Evolutionary conservation across 2,113 vertebrate genomes (phyloP).

Genomic region (Prochilodus magdalenae): DNA sequence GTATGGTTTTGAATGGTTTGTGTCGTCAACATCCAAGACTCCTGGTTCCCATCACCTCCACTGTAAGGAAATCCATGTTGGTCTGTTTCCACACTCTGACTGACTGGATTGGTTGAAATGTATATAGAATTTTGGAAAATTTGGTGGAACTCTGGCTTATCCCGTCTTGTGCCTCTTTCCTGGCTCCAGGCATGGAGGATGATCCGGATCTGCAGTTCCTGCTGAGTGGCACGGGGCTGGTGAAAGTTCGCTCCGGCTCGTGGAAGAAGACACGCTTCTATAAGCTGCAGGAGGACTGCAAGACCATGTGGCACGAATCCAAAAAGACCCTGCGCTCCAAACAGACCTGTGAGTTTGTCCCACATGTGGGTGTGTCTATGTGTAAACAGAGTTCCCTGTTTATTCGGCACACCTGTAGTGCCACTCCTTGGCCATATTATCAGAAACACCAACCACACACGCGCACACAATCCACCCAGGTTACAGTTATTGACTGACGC

Average conservation of each 20-base stretch:
- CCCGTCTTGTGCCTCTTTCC: neutral
- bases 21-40: too few species aligned
- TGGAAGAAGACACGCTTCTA: constrained; percentile 91
- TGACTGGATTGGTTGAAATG: too few species aligned
- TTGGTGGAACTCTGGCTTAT: neutral
- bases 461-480: too few species aligned
- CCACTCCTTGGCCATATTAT: too few species aligned
- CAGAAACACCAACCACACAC: too few species aligned
- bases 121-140: too few species aligned
- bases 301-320: constrained; percentile 95
- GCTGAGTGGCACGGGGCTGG: constrained; percentile 87
- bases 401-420: too few species aligned
- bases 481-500: too few species aligned
- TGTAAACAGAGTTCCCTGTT: neutral
- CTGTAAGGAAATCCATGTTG: too few species aligned
- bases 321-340: constrained; percentile 83
- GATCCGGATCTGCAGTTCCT: constrained; percentile 89
- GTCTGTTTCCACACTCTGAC: too few species aligned
- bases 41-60: too few species aligned
- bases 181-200: constrained; percentile 82
- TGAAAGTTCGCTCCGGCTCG: constrained; percentile 89
- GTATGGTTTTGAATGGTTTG: too few species aligned
- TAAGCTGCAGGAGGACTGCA: constrained; percentile 94
- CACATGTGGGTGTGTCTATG: neutral
- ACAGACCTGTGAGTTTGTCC: constrained; percentile 74